Evolutionary conservation across 2,113 vertebrate genomes (phyloP), one percentile per base, ranked within the genome.

Genomic region (Dipodomys stephensi): DNA sequence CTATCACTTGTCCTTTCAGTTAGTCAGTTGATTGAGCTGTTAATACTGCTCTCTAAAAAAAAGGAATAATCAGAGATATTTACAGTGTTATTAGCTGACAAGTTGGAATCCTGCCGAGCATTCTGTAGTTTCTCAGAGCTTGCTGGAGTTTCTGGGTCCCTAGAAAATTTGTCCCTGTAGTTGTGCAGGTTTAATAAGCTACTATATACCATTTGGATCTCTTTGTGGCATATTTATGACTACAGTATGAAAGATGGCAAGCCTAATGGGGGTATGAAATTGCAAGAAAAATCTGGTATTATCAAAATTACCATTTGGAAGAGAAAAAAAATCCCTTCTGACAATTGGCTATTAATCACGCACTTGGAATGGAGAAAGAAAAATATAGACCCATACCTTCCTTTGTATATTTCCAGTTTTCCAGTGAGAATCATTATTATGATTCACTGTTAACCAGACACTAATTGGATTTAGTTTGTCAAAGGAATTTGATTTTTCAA

Each of bases 41-140:
- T 96, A 88, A 91, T 96, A 87, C 53, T 81, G 77, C 65, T 90
- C 46, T 92, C 94, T 90, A 77, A 73, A 91, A 77, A 92, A 65
- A 85, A 23, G 71, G 76, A 88, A 77, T 77, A 83, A 96, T 91
- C 89, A 89, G 83, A 28, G 78, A 92, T 91, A 83, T 91, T 95
- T 96, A 93, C 79, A 92, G 49, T 67, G 68, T 76, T n/a, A 94
- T 95, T 96, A 93, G 53, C 67, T 93, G 85, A 85, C 87, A 91
- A 32, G n/a, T 79, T 94, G 57, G 60, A 94, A 82, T 89, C 39
- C 60, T 74, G n/a, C 3, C 2, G 13, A 94, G 78, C 78, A 68
- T 86, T 76, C 30, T 90, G 23, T 83, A 91, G 90, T 74, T 69
- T 87, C 77, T 62, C 20, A 88, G 94, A 76, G 30, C 79, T 93